A percentile compares a stretch with the other conserved stretches of the same genome.
These are phyloP conservation scores for Ophion obscuratus DNA, from an alignment of 2,888 invertebrate genomes.

Conservation along the genomic window DNA sequence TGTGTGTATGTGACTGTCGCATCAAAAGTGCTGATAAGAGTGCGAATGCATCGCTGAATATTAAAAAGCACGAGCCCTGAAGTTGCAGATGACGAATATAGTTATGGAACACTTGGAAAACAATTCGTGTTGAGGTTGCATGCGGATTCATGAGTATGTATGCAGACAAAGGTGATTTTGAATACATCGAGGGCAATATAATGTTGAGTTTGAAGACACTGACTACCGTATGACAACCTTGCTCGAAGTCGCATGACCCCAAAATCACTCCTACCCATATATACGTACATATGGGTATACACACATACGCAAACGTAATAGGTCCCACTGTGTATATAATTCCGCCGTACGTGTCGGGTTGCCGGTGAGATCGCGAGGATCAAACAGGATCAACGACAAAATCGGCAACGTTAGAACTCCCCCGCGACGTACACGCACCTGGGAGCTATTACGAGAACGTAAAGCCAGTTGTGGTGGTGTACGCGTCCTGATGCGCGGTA, in stretches of 20 bases:
- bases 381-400: constrained; percentile 66
- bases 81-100: constrained; percentile 17
- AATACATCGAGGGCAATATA: background rate
- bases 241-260: background rate
- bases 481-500: constrained; percentile 64
- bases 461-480: constrained; percentile 48
- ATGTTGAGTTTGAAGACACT: background rate
- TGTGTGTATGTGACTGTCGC: constrained; percentile 6
- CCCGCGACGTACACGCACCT: constrained; percentile 63
- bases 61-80: constrained; percentile 41
- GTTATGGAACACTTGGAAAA: constrained; percentile 36
- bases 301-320: background rate
- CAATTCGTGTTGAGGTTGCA: constrained; percentile 8
- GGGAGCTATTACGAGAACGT: constrained; percentile 66
- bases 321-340: background rate
- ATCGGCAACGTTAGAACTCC: constrained; percentile 48
- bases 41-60: constrained; percentile 56
- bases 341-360: constrained; percentile 19
- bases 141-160: background rate
- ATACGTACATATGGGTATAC: background rate
- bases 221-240: background rate
- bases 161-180: background rate
- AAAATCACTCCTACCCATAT: background rate
- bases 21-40: constrained; percentile 52
- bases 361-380: constrained; percentile 59